phyloP scores from a whole-genome alignment of 2,797 vertebrate species.

The Manis pentadactyla region DNA sequence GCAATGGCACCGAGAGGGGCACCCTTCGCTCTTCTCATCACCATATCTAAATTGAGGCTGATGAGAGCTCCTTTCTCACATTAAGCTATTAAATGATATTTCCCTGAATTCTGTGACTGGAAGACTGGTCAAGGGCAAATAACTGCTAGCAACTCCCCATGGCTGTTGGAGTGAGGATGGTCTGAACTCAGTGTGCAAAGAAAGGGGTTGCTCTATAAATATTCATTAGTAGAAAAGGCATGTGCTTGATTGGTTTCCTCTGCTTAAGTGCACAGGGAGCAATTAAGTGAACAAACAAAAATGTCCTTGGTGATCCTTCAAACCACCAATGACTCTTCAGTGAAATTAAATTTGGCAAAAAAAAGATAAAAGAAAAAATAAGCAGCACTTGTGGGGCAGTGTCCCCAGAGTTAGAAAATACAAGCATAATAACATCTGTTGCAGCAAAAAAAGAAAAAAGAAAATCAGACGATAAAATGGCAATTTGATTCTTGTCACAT shows the following conservation, averaged over 20 bases:
- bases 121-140: background rate
- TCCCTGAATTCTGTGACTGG: background rate
- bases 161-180: background rate
- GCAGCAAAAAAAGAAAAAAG: background rate
- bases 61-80: background rate
- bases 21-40: background rate
- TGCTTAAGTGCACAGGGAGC: background rate
- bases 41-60: background rate
- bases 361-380: background rate
- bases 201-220: background rate
- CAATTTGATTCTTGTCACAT: background rate
- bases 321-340: background rate
- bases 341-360: background rate
- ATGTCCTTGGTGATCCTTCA: background rate
- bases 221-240: background rate
- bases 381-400: background rate
- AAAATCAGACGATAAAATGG: background rate
- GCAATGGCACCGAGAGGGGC: background rate
- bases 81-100: background rate
- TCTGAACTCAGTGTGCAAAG: background rate
- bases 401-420: background rate
- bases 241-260: background rate
- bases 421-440: background rate
- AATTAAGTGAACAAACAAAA: background rate
- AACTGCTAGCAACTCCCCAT: background rate